phyloP scores from a whole-genome alignment of 2,113 vertebrate species.

The Melospiza melodia region DNA sequence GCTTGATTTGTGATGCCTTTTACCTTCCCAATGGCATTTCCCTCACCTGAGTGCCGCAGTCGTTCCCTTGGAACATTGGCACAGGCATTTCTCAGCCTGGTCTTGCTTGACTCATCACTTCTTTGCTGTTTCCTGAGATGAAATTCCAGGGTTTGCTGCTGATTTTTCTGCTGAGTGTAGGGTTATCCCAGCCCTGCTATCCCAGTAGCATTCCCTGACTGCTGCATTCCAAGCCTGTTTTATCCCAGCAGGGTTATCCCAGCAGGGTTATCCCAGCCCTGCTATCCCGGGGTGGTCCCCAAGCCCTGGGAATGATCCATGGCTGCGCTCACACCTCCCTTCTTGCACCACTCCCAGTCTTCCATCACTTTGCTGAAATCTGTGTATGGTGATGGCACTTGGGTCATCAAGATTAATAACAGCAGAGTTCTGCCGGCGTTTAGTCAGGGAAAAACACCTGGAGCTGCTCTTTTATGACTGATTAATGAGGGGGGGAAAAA shows the following conservation, averaged over 20 bases:
- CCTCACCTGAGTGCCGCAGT: rapidly evolving
- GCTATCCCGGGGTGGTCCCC: background rate
- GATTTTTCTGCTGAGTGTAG: background rate
- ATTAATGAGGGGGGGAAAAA: constrained; percentile 57
- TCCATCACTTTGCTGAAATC: background rate
- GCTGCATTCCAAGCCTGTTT: rapidly evolving
- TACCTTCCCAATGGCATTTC: rapidly evolving
- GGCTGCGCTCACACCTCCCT: rapidly evolving
- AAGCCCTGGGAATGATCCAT: rapidly evolving
- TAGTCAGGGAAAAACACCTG: constrained; percentile 56
- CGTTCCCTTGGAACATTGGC: background rate
- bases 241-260: background rate
- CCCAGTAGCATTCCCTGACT: background rate
- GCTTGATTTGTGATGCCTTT: background rate
- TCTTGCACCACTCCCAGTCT: rapidly evolving
- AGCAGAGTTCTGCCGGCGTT: background rate
- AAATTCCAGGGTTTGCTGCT: background rate
- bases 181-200: rapidly evolving
- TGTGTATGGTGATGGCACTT: background rate
- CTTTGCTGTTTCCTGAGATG: rapidly evolving
- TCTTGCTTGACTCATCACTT: background rate
- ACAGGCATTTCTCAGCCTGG: rapidly evolving
- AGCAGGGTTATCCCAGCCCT: background rate
- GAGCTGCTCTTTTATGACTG: constrained; percentile 55
- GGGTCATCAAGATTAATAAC: constrained; percentile 37